Evolutionary conservation across 2,113 vertebrate species (phyloP).

Genomic region (Brachyistius frenatus): DNA sequence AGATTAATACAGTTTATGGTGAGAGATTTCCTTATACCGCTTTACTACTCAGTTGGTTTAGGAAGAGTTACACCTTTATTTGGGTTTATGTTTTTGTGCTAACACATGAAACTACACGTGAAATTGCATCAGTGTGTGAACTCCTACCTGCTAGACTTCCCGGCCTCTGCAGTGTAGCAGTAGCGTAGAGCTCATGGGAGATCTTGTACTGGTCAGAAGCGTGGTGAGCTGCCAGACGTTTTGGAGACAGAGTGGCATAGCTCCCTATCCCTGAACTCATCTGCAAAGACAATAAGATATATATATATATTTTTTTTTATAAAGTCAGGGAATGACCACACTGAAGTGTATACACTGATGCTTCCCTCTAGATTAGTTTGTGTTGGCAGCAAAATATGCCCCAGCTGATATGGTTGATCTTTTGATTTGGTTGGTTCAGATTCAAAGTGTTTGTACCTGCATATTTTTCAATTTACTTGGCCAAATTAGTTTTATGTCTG

Average conservation of each 20-base stretch:
- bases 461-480: slow-evolving; percentile 12
- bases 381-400: neutral
- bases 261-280: slow-evolving; percentile 95
- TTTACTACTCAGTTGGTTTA: neutral
- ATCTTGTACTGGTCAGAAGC: slow-evolving; percentile 97
- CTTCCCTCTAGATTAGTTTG: neutral
- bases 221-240: slow-evolving; percentile 91
- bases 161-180: slow-evolving; percentile 94
- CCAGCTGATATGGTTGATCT: neutral
- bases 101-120: neutral
- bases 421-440: neutral
- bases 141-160: slow-evolving; percentile 94
- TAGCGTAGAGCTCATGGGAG: slow-evolving; percentile 95
- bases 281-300: slow-evolving; percentile 76
- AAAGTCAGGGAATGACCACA: neutral
- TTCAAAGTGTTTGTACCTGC: neutral
- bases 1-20: neutral
- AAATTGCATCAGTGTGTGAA: slow-evolving; percentile 13
- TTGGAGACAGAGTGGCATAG: slow-evolving; percentile 97
- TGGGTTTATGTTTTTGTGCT: slow-evolving; percentile 2
- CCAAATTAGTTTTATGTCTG: slow-evolving; percentile 1
- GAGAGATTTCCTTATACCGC: neutral
- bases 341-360: neutral
- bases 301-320: neutral
- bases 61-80: neutral